Percentiles rank a stretch among this genome's conserved stretches.
These are phyloP conservation scores for Ischnura elegans DNA, from an alignment of 2,888 invertebrate genomes.

Conservation along the genomic window DNA sequence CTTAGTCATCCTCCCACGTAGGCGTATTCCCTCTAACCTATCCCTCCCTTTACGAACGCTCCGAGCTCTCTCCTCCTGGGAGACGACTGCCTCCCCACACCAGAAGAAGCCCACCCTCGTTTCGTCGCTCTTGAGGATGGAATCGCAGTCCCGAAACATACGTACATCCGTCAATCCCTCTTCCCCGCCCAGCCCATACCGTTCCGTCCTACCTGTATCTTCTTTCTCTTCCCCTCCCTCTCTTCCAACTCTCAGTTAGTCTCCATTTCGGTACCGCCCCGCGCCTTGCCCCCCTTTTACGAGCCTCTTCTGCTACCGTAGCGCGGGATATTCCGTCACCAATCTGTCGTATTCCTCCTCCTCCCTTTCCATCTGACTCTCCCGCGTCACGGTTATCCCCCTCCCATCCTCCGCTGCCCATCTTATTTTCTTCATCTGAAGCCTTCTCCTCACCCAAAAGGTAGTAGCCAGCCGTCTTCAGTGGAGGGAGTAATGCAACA, in stretches of 20 bases:
- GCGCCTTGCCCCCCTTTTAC: conserved; percentile 4
- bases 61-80: no score
- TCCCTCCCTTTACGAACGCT: neutral
- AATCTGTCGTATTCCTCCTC: conserved; percentile 26
- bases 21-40: neutral
- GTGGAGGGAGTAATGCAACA: neutral
- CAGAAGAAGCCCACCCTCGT: no score
- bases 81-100: neutral
- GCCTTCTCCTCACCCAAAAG: neutral
- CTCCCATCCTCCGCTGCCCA: neutral
- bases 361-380: neutral
- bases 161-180: neutral
- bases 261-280: conserved; percentile 4
- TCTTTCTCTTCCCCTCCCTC: conserved; percentile 15
- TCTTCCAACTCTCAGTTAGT: neutral
- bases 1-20: conserved; percentile 11
- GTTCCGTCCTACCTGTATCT: conserved; percentile 2
- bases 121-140: neutral
- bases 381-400: neutral
- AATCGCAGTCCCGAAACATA: conserved; percentile 29
- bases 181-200: neutral
- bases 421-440: neutral
- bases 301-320: conserved; percentile 44
- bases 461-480: neutral
- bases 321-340: conserved; percentile 53